Base-by-base conservation (phyloP, 2,888 invertebrate species). In the Acronicta aceris region DNA sequence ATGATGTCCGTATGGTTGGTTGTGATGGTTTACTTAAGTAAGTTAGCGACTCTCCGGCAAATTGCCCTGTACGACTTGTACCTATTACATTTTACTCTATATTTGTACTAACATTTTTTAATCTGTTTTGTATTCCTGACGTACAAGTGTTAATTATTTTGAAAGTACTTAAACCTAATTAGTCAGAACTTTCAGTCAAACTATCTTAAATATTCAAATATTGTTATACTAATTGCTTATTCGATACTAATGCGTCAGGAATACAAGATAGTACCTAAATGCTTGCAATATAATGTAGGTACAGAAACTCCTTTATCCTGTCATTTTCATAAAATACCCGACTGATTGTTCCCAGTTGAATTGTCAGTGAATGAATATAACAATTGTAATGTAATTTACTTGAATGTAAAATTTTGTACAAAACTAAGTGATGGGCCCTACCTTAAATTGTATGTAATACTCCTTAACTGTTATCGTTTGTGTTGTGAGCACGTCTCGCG, bases 1-100 rank as follows among this genome's bases (percentile, higher is more conserved):
- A 90, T 89, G 89, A 89, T 89, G 94, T 93, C 94, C 93, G 93
- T 90, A 93, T 90, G 93, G 93, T 92, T 93, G 94, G 94, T 94
- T 94, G 94, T 94, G 94, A 94, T 92, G 93, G 90, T 92, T 93
- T 94, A 94, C 93, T 93, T 94, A 94, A 92, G 92, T 94, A 93
- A 94, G 91, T 92, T 91, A 92, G 88, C 81, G 86, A 91, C 87
- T 90, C 89, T 90, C 89, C 88, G 87, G 86, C 90, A 88, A 89
- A 87, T 87, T 84, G 84, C 85, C 87, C 82, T 87, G 81, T 89
- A 87, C 88, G 84, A 84, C 84, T 79, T 79, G 82, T 82, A 85
- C 81, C 82, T 79, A 77, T 72, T 77, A 82, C 78, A 80, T 80
- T 86, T 87, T 86, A 85, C 82, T 84, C 84, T 88, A 85, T 82